Base-by-base conservation (phyloP, 2,113 vertebrate species). In the Cyprinodon brontotheroides region DNA sequence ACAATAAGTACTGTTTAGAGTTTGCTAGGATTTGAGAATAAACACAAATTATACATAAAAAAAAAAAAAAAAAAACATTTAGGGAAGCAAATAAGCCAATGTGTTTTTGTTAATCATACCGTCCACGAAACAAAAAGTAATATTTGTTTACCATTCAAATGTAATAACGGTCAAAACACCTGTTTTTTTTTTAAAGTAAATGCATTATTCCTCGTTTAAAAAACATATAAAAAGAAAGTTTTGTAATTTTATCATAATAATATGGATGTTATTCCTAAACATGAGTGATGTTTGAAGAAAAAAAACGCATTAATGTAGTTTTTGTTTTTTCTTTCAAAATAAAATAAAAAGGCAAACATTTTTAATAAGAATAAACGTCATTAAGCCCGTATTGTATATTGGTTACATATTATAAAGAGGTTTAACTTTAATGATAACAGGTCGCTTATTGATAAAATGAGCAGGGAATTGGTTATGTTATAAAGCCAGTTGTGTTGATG, bases 331-430 rank as follows among this genome's bases (percentile, higher is more conserved):
- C 50, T 4, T 80, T 75, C 75, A 75, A 53, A 81, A 61, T 86
- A 85, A 90, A 74, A 81, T n/a, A n/a, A 10, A 57, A 0, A 57
- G 8, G 10, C 17, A 7, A 53, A 53, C 15, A 7, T 53, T 57
- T 0, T n/a, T 3, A 4, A 20, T 8, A 53, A 53, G 4, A 2
- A 20, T 20, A 57, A 9, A 57, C 17, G 20, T 9, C 29, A 29
- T 29, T 29, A 29, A 29, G 29, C 29, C 29, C 29, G 29, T 29
- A 29, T 29, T 29, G 29, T 29, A 29, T 29, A 29, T 29, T 29
- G 29, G 29, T 29, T 29, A 29, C 29, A 29, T 29, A 29, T 29
- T 29, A 29, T 29, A 29, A 29, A 29, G 29, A 29, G 29, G 29
- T 29, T 29, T 29, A 29, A 29, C 29, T 29, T 29, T 1, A 29